These are phyloP conservation scores for Ernsta delagoae DNA, from an alignment of 2,888 invertebrate species.

Conservation along the genomic window DNA sequence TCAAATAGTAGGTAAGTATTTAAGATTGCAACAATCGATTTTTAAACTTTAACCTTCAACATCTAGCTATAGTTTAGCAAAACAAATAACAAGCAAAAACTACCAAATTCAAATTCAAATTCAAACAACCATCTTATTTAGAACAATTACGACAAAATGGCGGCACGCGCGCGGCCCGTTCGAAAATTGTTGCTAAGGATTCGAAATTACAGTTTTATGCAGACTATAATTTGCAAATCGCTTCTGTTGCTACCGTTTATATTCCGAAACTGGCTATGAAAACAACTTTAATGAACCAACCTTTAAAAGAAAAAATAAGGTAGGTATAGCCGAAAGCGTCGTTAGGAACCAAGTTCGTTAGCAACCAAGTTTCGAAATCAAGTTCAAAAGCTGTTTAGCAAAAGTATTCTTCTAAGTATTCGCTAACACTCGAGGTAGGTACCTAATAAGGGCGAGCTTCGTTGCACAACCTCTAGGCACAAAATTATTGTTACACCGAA, in stretches of 20 bases:
- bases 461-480: too few relatives aligned
- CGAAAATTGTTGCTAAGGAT: slow-evolving; percentile 49
- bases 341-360: not conserved
- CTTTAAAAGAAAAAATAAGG: slow-evolving; percentile 14
- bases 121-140: slow-evolving; percentile 13
- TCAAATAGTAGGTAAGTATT: not conserved
- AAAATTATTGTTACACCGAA: too few relatives aligned
- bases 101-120: not conserved
- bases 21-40: too few relatives aligned
- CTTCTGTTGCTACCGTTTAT: slow-evolving; percentile 44
- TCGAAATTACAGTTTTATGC: slow-evolving; percentile 52
- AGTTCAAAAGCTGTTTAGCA: slow-evolving; percentile 13
- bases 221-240: slow-evolving; percentile 50
- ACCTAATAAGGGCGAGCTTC: too few relatives aligned
- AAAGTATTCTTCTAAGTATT: slow-evolving; percentile 3
- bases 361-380: slow-evolving; percentile 2
- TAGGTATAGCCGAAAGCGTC: not conserved
- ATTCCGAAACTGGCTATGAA: slow-evolving; percentile 34
- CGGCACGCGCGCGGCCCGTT: slow-evolving; percentile 41
- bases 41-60: too few relatives aligned
- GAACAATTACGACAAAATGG: slow-evolving; percentile 49
- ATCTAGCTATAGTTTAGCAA: not conserved
- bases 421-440: too few relatives aligned
- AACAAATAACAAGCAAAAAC: not conserved
- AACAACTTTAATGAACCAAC: slow-evolving; percentile 30